Conservation (phyloP, 2,797 vertebrate species). For the Chaunax sp. region DNA sequence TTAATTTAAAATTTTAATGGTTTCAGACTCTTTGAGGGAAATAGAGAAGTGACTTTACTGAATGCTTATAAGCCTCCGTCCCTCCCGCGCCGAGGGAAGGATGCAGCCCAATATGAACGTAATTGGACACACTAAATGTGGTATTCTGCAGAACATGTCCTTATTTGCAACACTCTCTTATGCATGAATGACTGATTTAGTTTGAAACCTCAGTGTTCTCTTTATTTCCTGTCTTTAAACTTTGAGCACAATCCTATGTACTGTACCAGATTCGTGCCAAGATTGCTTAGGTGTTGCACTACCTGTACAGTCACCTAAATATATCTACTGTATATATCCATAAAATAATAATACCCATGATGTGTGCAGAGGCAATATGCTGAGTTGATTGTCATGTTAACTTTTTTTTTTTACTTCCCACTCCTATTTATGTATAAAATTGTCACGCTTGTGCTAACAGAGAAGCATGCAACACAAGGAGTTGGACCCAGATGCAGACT, state of each 20-base stretch:
- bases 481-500: no score
- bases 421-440: not conserved
- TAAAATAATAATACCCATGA: no score
- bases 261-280: not conserved
- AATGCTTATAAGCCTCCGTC: conserved; percentile 38
- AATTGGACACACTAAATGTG: conserved; percentile 65
- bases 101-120: conserved; percentile 52
- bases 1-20: conserved; percentile 77
- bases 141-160: conserved; percentile 59
- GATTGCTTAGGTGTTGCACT: not conserved
- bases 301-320: not conserved
- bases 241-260: conserved; percentile 6
- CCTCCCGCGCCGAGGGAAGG: conserved; percentile 40
- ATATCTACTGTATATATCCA: no score
- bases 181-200: conserved; percentile 45
- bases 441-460: no score
- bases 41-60: conserved; percentile 56
- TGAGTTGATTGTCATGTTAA: not conserved
- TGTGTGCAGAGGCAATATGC: no score
- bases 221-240: conserved; percentile 21
- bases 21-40: conserved; percentile 69
- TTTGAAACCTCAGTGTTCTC: conserved; percentile 18
- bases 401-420: not conserved
- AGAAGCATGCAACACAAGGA: no score
- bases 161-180: conserved; percentile 37